Evolutionary conservation across 2,888 invertebrate genomes (phyloP).

Genomic region (Parochlus steinenii): DNA sequence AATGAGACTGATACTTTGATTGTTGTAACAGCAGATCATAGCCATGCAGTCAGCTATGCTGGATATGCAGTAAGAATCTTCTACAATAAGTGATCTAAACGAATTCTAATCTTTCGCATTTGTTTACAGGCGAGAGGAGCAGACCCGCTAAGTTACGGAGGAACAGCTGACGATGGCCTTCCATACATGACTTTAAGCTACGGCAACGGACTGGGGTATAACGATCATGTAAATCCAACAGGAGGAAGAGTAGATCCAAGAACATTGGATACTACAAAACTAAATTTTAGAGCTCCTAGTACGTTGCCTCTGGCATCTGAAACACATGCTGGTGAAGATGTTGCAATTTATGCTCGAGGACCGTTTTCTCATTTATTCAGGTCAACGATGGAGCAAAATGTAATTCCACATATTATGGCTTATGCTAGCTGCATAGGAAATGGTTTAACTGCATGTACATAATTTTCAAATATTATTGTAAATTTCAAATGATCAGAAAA

Average conservation of each 20-base stretch:
- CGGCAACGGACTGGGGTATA: slow-evolving; percentile 50
- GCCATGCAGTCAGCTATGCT: slow-evolving; percentile 55
- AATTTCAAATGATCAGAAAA: no score
- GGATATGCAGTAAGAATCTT: slow-evolving; percentile 45
- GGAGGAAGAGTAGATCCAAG: slow-evolving; percentile 21
- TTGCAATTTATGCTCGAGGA: slow-evolving; percentile 56
- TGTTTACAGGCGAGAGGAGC: no score
- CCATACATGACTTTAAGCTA: slow-evolving; percentile 54
- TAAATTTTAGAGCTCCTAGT: slow-evolving; percentile 34
- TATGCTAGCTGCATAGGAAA: slow-evolving; percentile 57
- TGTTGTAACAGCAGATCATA: slow-evolving; percentile 65
- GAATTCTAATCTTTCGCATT: no score
- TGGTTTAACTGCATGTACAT: slow-evolving; percentile 34
- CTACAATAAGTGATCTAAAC: no score
- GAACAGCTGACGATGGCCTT: slow-evolving; percentile 33
- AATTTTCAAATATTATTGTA: no score
- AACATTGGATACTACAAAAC: slow-evolving; percentile 14
- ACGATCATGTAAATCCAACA: slow-evolving; percentile 14
- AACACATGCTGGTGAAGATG: slow-evolving; percentile 67
- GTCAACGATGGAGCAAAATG: slow-evolving; percentile 62
- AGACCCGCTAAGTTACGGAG: slow-evolving; percentile 35
- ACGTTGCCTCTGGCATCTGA: slow-evolving; percentile 41
- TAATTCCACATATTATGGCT: slow-evolving; percentile 57
- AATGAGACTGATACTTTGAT: slow-evolving; percentile 53
- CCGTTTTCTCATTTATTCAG: slow-evolving; percentile 69